A percentile compares a stretch with the other conserved stretches of the same genome.
Evolutionary conservation across 2,797 vertebrate genomes (phyloP).

Genomic region (Rhyacichthys aspro): DNA sequence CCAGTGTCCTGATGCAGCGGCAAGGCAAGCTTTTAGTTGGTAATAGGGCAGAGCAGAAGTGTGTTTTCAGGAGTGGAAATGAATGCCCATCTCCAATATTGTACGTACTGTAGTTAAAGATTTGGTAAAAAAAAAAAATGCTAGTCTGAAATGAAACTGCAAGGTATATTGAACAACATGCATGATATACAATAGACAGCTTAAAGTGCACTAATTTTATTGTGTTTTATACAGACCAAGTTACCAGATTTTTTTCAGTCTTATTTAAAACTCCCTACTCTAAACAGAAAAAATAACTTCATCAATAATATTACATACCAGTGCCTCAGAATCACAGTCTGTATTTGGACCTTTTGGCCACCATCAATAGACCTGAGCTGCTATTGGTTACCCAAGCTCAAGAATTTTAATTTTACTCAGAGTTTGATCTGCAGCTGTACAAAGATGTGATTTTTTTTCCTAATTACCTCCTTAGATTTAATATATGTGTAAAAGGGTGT

Average conservation of each 20-base stretch:
- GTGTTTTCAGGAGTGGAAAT: no score
- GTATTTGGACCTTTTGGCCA: conserved; percentile 45
- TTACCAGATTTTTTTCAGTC: no score
- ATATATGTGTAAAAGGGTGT: conserved; percentile 45
- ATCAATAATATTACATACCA: background rate
- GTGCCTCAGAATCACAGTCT: conserved; percentile 20
- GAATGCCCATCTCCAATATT: no score
- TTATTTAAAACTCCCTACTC: no score
- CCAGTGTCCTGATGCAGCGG: conserved; percentile 51
- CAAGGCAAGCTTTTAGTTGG: conserved; percentile 57
- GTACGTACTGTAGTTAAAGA: no score
- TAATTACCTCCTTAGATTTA: conserved; percentile 43
- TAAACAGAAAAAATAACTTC: conserved; percentile 16
- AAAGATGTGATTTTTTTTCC: conserved; percentile 22
- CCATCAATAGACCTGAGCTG: conserved; percentile 30
- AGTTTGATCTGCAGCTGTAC: conserved; percentile 51
- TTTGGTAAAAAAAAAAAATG: no score
- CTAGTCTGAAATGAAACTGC: no score
- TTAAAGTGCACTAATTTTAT: no score
- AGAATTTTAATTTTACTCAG: conserved; percentile 47
- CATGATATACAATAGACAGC: no score
- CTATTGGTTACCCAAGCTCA: conserved; percentile 50
- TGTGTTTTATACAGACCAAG: no score
- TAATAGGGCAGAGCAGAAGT: conserved; percentile 29
- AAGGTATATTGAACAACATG: no score